Evolutionary conservation across 2,888 invertebrate species (phyloP).

Genomic region (Noctua janthina): DNA sequence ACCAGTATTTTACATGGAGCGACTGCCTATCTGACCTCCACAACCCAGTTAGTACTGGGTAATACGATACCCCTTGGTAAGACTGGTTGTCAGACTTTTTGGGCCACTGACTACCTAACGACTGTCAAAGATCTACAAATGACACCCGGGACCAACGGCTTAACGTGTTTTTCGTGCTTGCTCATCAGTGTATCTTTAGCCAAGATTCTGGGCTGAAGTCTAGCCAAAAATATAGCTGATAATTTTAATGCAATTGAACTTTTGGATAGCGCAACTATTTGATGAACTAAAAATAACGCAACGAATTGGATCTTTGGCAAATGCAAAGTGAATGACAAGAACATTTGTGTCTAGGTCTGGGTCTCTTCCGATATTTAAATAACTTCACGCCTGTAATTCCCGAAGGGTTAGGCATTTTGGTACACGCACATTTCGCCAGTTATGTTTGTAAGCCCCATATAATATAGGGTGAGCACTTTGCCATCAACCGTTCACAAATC

Average conservation of each 20-base stretch:
- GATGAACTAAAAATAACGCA: slow-evolving; percentile 24
- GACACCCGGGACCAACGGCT: no score
- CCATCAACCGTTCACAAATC: background rate
- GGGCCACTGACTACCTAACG: no score
- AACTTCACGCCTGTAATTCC: background rate
- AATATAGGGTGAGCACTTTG: background rate
- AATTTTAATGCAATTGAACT: slow-evolving; percentile 26
- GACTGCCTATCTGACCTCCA: no score
- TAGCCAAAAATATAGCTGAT: slow-evolving; percentile 14
- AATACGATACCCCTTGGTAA: no score
- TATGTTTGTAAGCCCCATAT: background rate
- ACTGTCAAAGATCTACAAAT: no score
- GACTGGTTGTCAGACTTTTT: no score
- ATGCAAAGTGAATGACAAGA: slow-evolving; percentile 5
- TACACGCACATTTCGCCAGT: background rate
- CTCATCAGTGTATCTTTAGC: background rate
- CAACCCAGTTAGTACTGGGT: no score
- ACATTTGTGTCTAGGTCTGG: background rate
- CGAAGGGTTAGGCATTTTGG: background rate
- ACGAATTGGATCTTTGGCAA: slow-evolving; percentile 49
- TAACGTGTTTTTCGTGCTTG: background rate
- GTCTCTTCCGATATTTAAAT: background rate
- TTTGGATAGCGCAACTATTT: slow-evolving; percentile 2
- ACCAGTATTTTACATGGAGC: no score
- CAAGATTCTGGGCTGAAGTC: background rate